Evolutionary conservation across 2,797 vertebrate genomes (phyloP), one percentile per base, ranked within the genome.

Genomic region (Crenichthys baileyi): DNA sequence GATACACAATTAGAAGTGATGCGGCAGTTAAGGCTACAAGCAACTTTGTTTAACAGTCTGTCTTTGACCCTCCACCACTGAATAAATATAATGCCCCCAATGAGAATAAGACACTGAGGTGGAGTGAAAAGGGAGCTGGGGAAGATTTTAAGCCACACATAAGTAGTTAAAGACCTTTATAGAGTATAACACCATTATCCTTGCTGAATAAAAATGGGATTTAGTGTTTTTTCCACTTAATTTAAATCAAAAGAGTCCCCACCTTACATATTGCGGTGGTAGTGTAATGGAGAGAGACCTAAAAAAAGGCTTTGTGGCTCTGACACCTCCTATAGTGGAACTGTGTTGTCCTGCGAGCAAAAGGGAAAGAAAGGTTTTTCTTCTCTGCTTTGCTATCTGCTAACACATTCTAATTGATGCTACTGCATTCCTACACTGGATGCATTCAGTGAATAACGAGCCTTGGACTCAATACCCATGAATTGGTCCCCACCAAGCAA

Each of bases 201-300:
- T 95, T 94, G 95, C 95, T 96, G 92, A 97, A 97, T 98, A 96
- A 98, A 96, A 98, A 97, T 97, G 97, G 97, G 97, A 98, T 98
- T 98, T 98, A 99, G 98, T 99, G 97, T 97, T 98, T 99, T 96
- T 98, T 98, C 97, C 97, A 98, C 97, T 99, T 98, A 98, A 99
- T 99, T 98, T 97, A 96, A 97, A 97, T 98, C 97, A 99, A 99
- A 98, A 98, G 97, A 97, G 96, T 97, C 93, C 95, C 97, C 97
- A 97, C 97, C 97, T 99, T 99, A 98, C 97, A 97, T 98, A 98
- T 99, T 98, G 97, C 97, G 94, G 94, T 96, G 96, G 96, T 98
- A 98, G 97, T 98, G 97, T 91, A 92, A 97, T 97, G 96, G 96
- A 97, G 96, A 96, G 95, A 75, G 96, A 96, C 95, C 94, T 96